Conservation (phyloP, 1,140 invertebrate species). For the Psilanteris sp. region DNA sequence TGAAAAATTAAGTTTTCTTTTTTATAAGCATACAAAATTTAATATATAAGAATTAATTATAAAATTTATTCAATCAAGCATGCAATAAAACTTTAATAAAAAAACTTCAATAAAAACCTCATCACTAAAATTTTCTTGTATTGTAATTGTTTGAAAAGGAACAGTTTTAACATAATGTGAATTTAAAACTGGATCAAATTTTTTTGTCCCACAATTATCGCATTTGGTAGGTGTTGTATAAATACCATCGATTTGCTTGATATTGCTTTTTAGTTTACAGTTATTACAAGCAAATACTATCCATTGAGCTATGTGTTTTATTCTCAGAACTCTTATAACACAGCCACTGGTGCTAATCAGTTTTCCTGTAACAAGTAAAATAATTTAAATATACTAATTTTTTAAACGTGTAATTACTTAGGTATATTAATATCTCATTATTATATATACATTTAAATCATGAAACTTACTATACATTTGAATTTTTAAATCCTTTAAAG, state of each 20-base stretch:
- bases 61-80: no score
- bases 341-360: constrained; percentile 91
- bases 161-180: constrained; percentile 87
- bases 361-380: constrained; percentile 83
- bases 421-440: no score
- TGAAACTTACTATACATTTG: constrained; percentile 85
- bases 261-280: constrained; percentile 67
- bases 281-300: constrained; percentile 87
- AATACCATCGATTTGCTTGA: constrained; percentile 72
- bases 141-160: constrained; percentile 89
- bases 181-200: constrained; percentile 85
- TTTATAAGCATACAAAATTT: no score
- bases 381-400: constrained; percentile 13
- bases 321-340: constrained; percentile 89
- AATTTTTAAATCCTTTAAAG: constrained; percentile 88
- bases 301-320: constrained; percentile 86
- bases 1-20: no score
- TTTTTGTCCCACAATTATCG: constrained; percentile 84
- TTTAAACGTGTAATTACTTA: no score
- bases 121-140: constrained; percentile 86
- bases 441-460: constrained; percentile 18
- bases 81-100: no score
- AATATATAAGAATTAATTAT: no score
- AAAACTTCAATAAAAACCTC: constrained; percentile 80
- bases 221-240: constrained; percentile 80